phyloP scores from a whole-genome alignment of 2,797 vertebrate genomes.

The Dryobates pubescens region DNA sequence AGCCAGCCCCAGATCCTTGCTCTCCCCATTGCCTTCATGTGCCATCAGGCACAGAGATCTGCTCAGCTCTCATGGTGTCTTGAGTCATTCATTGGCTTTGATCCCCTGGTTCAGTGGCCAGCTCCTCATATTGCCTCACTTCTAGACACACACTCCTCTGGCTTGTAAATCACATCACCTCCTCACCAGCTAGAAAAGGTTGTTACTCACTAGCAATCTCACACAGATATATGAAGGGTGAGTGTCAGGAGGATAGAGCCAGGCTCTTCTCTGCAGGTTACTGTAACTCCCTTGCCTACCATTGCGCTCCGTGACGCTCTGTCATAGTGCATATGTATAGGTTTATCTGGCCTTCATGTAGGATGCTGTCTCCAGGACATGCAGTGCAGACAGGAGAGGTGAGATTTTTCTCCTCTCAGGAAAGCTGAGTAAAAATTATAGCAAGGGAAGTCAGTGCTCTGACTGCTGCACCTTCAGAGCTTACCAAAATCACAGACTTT shows the following conservation, averaged over 20 bases:
- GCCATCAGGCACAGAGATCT: not conserved
- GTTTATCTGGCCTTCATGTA: not conserved
- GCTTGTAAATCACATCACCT: not conserved
- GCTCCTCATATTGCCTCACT: not conserved
- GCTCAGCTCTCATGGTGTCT: not conserved
- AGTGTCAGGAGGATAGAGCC: no score
- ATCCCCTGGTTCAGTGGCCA: not conserved
- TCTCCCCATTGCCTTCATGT: not conserved
- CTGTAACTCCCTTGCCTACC: not conserved
- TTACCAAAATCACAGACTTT: not conserved
- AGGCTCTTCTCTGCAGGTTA: no score
- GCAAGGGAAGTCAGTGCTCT: not conserved
- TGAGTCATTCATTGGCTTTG: not conserved
- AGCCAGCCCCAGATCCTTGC: not conserved
- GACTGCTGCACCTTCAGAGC: not conserved
- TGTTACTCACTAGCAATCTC: not conserved
- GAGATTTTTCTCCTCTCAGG: not conserved
- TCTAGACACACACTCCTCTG: not conserved
- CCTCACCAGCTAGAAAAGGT: not conserved
- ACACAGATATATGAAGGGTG: no score
- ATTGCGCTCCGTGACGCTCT: not conserved
- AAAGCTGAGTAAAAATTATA: not conserved
- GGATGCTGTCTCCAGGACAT: not conserved
- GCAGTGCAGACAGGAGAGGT: not conserved
- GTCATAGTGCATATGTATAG: not conserved